Conservation (phyloP, 2,888 invertebrate species). For the Pterostichus niger region DNA sequence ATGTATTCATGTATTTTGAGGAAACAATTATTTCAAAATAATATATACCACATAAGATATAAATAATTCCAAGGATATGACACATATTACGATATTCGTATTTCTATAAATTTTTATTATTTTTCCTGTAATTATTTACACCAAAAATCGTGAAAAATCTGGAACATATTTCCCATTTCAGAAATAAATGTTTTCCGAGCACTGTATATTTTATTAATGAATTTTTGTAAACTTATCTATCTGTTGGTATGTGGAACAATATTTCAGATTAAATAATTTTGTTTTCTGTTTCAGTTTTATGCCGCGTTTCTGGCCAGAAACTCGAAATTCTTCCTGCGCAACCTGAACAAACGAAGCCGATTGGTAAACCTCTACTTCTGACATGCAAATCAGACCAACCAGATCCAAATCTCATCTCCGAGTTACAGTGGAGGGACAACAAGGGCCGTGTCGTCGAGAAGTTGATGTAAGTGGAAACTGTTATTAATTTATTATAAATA, state of each 20-base stretch:
- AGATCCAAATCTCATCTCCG: constrained; percentile 83
- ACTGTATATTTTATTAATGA: background rate
- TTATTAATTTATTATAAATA: too few relatives aligned
- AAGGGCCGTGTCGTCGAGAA: constrained; percentile 84
- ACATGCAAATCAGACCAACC: constrained; percentile 88
- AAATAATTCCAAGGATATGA: background rate
- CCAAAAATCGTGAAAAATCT: background rate
- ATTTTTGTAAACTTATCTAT: background rate
- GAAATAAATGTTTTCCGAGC: background rate
- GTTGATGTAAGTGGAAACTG: constrained; percentile 83
- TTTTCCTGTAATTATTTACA: background rate
- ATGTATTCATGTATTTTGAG: background rate
- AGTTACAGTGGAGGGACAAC: constrained; percentile 90
- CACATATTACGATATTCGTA: background rate
- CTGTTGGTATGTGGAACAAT: background rate
- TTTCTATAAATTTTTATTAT: background rate
- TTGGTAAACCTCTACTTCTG: constrained; percentile 87
- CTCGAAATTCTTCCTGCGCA: constrained; percentile 86
- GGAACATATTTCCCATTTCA: background rate
- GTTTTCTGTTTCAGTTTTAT: constrained; percentile 65
- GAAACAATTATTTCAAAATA: background rate
- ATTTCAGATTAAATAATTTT: background rate
- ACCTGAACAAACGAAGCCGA: constrained; percentile 85
- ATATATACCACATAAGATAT: background rate
- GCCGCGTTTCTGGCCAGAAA: constrained; percentile 73